phyloP scores from a whole-genome alignment of 2,113 vertebrate genomes.

The Zosterops pallidus region DNA sequence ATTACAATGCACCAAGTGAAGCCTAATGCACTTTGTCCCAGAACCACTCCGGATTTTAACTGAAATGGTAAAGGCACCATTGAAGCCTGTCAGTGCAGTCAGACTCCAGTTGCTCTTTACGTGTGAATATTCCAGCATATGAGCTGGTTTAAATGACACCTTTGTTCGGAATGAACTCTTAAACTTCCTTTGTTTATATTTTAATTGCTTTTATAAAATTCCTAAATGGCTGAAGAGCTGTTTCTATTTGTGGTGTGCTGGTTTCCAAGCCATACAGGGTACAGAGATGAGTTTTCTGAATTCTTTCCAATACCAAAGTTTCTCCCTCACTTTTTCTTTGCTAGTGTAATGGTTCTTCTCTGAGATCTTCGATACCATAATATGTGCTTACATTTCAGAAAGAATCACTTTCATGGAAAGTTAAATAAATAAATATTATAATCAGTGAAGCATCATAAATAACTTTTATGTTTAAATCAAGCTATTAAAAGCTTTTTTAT shows the following conservation, averaged over 20 bases:
- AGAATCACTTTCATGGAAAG: conserved; percentile 65
- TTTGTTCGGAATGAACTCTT: conserved; percentile 45
- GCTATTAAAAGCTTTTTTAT: conserved; percentile 83
- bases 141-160: conserved; percentile 41
- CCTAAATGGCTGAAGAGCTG: background rate
- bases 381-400: conserved; percentile 59
- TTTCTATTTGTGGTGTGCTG: background rate
- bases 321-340: background rate
- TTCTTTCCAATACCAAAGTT: conserved; percentile 1
- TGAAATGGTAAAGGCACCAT: background rate
- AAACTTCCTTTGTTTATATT: conserved; percentile 55
- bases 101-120: background rate
- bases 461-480: conserved; percentile 82
- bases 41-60: background rate
- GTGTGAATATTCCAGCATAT: conserved; percentile 2
- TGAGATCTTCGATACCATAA: conserved; percentile 1
- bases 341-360: background rate
- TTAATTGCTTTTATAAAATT: conserved; percentile 29
- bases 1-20: background rate
- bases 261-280: background rate
- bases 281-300: background rate
- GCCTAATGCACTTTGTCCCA: background rate
- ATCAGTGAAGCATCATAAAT: conserved; percentile 78
- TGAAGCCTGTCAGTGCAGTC: background rate
- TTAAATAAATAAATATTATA: conserved; percentile 78